A percentile compares a stretch with the other conserved stretches of the same genome.
Conservation (phyloP, 2,888 invertebrate genomes). For the Ennomos fuscantarius region DNA sequence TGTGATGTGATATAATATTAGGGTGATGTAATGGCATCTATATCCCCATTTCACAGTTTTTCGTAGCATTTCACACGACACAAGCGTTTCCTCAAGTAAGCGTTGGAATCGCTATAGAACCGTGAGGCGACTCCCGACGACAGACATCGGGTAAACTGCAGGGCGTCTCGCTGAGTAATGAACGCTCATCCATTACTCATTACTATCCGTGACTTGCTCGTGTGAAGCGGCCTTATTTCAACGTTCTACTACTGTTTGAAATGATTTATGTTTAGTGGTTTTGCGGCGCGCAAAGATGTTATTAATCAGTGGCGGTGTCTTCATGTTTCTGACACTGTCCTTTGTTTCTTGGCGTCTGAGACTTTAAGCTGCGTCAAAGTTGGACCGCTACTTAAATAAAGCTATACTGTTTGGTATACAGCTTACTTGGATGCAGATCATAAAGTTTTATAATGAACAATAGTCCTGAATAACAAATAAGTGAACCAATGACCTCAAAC, state of each 20-base stretch:
- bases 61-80: slow-evolving; percentile 32
- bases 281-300: slow-evolving; percentile 37
- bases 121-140: slow-evolving; percentile 53
- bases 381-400: slow-evolving; percentile 10
- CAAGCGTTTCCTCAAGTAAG: slow-evolving; percentile 36
- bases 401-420: slow-evolving; percentile 15
- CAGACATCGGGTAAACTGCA: slow-evolving; percentile 71
- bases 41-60: slow-evolving; percentile 39
- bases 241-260: slow-evolving; percentile 51
- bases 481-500: slow-evolving; percentile 34
- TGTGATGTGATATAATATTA: no score
- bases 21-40: slow-evolving; percentile 16
- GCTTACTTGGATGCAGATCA: slow-evolving; percentile 16
- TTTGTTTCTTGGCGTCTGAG: slow-evolving; percentile 31
- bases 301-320: slow-evolving; percentile 44
- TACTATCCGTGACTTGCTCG: slow-evolving; percentile 66
- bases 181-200: slow-evolving; percentile 67
- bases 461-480: slow-evolving; percentile 33
- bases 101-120: slow-evolving; percentile 45
- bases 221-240: slow-evolving; percentile 68
- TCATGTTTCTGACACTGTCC: slow-evolving; percentile 31
- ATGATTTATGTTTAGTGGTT: slow-evolving; percentile 44
- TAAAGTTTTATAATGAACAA: slow-evolving; percentile 30
- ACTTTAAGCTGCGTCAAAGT: slow-evolving; percentile 21
- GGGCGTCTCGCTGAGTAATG: slow-evolving; percentile 75